Conservation (phyloP, 2,797 vertebrate genomes). For the Corythornis leucogaster region DNA sequence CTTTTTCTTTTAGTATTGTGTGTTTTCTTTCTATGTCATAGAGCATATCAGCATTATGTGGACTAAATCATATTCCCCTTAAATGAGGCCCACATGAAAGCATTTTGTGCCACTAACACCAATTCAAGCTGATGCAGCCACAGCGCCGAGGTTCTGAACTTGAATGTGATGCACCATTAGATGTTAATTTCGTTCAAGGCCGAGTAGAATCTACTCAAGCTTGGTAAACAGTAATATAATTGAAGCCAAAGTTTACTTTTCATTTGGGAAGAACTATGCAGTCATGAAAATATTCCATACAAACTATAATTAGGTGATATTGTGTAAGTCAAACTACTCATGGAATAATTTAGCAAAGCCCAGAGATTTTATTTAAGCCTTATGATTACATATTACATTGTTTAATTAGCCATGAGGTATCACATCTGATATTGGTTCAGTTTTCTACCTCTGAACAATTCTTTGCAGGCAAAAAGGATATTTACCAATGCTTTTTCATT, state of each 20-base stretch:
- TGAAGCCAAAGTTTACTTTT: conserved; percentile 24
- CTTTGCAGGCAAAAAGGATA: background rate
- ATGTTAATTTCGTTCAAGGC: background rate
- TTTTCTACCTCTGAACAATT: background rate
- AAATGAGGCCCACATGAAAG: background rate
- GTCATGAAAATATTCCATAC: background rate
- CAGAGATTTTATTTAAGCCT: background rate
- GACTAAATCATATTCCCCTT: background rate
- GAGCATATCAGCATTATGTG: fast-evolving
- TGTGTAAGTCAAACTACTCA: background rate
- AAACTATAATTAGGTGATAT: background rate
- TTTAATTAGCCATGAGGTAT: background rate
- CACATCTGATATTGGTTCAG: background rate
- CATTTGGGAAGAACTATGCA: background rate
- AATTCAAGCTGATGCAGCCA: background rate
- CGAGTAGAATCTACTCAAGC: background rate
- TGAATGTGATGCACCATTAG: fast-evolving
- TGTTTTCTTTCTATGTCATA: background rate
- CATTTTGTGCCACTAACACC: background rate
- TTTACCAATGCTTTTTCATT: background rate
- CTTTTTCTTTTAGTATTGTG: background rate
- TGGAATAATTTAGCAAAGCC: background rate
- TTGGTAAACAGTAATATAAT: background rate
- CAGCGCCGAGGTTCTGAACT: background rate
- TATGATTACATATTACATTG: background rate